Percentiles rank a stretch among this genome's conserved stretches.
phyloP scores from a whole-genome alignment of 2,113 vertebrate species.

The Semnornis frantzii region DNA sequence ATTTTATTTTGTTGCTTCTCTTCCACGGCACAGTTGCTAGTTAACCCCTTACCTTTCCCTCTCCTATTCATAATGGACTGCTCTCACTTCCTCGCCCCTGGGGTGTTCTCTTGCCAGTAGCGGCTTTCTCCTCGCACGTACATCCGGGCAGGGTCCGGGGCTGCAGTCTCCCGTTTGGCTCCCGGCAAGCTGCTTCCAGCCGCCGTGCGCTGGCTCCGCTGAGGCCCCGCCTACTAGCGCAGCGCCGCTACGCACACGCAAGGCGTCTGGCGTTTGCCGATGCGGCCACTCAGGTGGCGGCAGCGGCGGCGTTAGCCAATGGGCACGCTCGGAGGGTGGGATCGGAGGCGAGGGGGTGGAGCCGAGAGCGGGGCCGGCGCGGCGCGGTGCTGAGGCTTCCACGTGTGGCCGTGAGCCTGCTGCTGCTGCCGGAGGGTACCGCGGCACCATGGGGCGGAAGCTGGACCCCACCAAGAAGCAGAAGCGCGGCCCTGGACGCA shows the following conservation, averaged over 20 bases:
- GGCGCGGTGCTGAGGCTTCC: rapidly evolving
- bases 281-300: background rate
- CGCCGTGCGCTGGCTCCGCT: too few species aligned
- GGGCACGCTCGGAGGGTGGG: too few species aligned
- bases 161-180: background rate
- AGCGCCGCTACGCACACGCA: background rate
- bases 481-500: constrained; percentile 90
- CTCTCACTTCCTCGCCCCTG: too few species aligned
- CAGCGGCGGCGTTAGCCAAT: background rate
- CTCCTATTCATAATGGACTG: rapidly evolving
- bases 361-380: too few species aligned
- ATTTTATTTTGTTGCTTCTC: constrained; percentile 69
- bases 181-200: too few species aligned
- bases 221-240: background rate
- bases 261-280: background rate
- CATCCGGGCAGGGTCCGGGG: too few species aligned
- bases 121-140: too few species aligned
- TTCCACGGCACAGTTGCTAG: too few species aligned
- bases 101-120: too few species aligned
- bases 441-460: constrained; percentile 86
- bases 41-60: rapidly evolving
- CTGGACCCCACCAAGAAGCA: constrained; percentile 86
- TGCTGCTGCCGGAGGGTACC: rapidly evolving
- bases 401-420: background rate
- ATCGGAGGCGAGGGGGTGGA: background rate